Evolutionary conservation across 2,113 vertebrate genomes (phyloP).

Genomic region (Perognathus longimembris): DNA sequence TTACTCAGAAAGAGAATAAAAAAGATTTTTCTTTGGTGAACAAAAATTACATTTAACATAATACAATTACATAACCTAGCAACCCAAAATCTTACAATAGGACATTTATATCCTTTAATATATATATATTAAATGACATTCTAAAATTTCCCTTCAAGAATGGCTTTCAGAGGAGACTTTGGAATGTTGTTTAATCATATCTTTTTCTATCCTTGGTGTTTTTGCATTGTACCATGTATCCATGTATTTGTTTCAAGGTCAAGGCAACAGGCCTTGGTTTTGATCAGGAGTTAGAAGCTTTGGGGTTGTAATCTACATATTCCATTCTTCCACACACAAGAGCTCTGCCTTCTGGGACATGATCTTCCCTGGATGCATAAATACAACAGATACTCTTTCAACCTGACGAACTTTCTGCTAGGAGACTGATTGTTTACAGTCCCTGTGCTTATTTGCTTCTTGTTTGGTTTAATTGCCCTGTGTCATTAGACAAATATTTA

Average conservation of each 20-base stretch:
- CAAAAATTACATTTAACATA: slow-evolving; percentile 46
- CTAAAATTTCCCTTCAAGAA: not conserved
- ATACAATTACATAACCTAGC: slow-evolving; percentile 38
- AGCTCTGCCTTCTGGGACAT: not conserved
- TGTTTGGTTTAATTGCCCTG: not conserved
- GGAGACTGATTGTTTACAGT: not conserved
- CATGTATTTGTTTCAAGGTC: not conserved
- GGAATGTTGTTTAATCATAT: not conserved
- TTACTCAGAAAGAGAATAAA: not conserved
- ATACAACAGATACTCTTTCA: not conserved
- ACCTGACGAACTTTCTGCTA: slow-evolving; percentile 1
- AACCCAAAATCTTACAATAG: slow-evolving; percentile 34
- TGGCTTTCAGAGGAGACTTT: not conserved
- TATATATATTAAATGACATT: not conserved
- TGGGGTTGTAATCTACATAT: not conserved
- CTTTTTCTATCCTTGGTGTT: not conserved
- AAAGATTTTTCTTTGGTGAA: slow-evolving; percentile 32
- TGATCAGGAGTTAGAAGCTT: slow-evolving; percentile 6
- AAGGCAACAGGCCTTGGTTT: slow-evolving; percentile 22
- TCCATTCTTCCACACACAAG: not conserved
- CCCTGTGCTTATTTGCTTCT: slow-evolving; percentile 18
- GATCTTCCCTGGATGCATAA: not conserved
- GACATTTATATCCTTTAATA: slow-evolving; percentile 31
- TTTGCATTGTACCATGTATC: not conserved
- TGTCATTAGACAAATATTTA: slow-evolving; percentile 59